Conservation (phyloP, 2,797 vertebrate genomes). For the Sandelia bainsii region DNA sequence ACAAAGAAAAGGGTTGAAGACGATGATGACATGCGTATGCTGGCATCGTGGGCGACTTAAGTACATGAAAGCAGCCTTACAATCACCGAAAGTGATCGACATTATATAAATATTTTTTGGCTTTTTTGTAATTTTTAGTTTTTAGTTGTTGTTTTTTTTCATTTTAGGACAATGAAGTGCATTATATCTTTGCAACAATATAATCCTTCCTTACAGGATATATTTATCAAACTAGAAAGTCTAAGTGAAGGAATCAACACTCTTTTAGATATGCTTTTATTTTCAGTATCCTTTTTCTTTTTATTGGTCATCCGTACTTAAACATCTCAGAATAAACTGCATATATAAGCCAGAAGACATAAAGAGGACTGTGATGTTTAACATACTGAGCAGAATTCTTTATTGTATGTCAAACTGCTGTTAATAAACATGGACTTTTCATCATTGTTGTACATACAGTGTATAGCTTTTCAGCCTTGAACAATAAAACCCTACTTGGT, state of each 20-base stretch:
- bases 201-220: neutral
- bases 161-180: conserved; percentile 46
- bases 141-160: conserved; percentile 1
- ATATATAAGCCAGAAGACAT: neutral
- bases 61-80: neutral
- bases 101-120: neutral
- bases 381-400: neutral
- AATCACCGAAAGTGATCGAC: neutral
- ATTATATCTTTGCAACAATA: neutral
- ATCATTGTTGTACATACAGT: conserved; percentile 60
- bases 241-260: conserved; percentile 53
- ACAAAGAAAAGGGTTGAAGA: conserved; percentile 83
- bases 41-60: conserved; percentile 81
- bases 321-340: neutral
- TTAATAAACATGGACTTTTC: conserved; percentile 63
- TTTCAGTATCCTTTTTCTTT: neutral
- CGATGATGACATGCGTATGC: conserved; percentile 83
- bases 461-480: conserved; percentile 4
- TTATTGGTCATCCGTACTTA: neutral
- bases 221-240: conserved; percentile 20
- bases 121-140: neutral
- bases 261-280: neutral
- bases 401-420: conserved; percentile 40
- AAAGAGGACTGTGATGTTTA: neutral
- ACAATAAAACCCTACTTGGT: conserved; percentile 39